Evolutionary conservation across 1,140 invertebrate species (phyloP).

Genomic region (Globodera ellingtonae): DNA sequence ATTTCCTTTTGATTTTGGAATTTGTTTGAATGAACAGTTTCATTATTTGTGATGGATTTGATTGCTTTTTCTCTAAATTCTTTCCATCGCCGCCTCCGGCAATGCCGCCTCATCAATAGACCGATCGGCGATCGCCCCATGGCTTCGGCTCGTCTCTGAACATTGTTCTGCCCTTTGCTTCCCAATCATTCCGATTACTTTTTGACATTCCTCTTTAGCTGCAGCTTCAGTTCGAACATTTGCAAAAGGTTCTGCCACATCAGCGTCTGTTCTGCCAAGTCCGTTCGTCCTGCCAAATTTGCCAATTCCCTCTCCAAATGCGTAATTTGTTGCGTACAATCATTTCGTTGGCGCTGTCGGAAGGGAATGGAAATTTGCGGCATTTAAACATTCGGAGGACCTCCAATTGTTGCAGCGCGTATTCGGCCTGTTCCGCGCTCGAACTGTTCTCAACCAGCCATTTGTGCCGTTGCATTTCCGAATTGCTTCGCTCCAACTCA

Average conservation of each 20-base stretch:
- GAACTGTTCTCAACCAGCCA: slow-evolving; percentile 42
- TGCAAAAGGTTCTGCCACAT: slow-evolving; percentile 53
- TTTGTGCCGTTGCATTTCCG: slow-evolving; percentile 31
- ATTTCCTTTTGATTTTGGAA: too few relatives aligned
- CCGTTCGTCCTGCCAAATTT: background rate
- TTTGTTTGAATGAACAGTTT: too few relatives aligned
- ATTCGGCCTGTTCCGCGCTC: slow-evolving; percentile 24
- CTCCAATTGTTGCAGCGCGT: slow-evolving; percentile 30
- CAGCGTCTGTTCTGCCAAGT: slow-evolving; percentile 38
- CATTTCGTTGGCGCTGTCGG: slow-evolving; percentile 25
- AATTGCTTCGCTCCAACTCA: slow-evolving; percentile 31
- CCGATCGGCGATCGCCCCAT: slow-evolving; percentile 23
- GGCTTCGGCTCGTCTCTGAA: slow-evolving; percentile 22
- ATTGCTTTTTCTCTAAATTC: background rate
- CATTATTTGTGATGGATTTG: background rate
- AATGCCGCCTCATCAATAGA: background rate
- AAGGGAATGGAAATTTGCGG: background rate
- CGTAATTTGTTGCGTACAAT: slow-evolving; percentile 36
- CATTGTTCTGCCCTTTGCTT: background rate
- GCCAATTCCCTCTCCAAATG: slow-evolving; percentile 27
- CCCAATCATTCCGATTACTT: background rate
- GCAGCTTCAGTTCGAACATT: slow-evolving; percentile 43
- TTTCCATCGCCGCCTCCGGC: too few relatives aligned
- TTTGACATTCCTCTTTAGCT: slow-evolving; percentile 19
- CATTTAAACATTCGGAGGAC: background rate